Evolutionary conservation across 2,797 vertebrate genomes (phyloP).

Genomic region (Pyrocephalus nanus): DNA sequence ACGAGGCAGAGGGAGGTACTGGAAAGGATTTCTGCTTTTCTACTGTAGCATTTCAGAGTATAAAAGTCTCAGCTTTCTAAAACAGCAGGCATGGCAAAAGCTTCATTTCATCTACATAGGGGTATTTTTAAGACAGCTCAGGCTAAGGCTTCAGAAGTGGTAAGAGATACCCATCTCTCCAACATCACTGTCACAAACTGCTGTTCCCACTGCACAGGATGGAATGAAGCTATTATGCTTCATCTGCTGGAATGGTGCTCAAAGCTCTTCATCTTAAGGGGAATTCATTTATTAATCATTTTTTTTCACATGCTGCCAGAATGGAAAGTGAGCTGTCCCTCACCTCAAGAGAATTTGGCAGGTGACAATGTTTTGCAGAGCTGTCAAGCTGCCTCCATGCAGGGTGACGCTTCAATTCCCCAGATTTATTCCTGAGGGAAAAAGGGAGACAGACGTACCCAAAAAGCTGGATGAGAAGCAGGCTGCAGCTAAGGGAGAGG

Average conservation of each 20-base stretch:
- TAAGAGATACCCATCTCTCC: background rate
- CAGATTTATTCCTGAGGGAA: background rate
- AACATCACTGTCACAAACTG: background rate
- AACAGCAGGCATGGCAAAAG: background rate
- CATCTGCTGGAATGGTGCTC: background rate
- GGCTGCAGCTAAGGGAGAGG: background rate
- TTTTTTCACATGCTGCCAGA: background rate
- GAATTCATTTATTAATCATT: slow-evolving; percentile 17
- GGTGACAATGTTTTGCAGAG: background rate
- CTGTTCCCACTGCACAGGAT: background rate
- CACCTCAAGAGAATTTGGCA: background rate
- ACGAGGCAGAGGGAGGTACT: background rate
- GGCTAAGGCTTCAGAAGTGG: background rate
- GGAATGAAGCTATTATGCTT: background rate
- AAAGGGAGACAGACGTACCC: background rate
- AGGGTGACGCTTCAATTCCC: background rate
- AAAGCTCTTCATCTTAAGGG: slow-evolving; percentile 10
- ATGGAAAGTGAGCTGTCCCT: background rate
- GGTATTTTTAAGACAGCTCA: background rate
- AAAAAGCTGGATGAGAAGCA: background rate
- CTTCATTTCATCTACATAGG: background rate
- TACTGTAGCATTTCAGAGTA: background rate
- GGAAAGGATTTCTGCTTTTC: slow-evolving; percentile 2
- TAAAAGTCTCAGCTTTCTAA: background rate
- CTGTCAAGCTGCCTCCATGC: background rate